phyloP scores from a whole-genome alignment of 2,797 vertebrate species.

The Oreonectes daqikongensis region DNA sequence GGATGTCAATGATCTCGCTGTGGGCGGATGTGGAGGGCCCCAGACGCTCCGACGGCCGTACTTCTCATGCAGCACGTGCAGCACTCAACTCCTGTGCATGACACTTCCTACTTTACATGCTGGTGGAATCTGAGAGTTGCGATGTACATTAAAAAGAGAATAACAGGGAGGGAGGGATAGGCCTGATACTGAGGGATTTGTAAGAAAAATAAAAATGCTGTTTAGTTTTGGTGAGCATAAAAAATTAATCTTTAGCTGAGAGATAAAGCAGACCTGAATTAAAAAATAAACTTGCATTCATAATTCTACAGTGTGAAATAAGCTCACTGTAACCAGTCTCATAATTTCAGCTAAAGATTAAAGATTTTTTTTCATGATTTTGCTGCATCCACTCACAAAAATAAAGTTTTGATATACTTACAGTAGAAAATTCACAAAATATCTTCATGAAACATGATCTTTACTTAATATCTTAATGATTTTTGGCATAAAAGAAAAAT shows the following conservation, averaged over 20 bases:
- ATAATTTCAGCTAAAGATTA: too few species aligned
- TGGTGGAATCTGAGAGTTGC: background rate
- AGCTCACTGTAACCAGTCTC: too few species aligned
- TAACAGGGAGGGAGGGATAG: background rate
- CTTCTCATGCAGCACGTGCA: slow-evolving; percentile 38
- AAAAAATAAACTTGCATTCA: too few species aligned
- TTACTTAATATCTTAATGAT: too few species aligned
- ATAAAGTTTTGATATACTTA: too few species aligned
- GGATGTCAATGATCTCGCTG: slow-evolving; percentile 42
- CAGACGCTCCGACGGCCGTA: slow-evolving; percentile 6
- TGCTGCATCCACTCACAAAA: too few species aligned
- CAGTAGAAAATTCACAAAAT: too few species aligned
- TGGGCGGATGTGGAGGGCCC: slow-evolving; percentile 1
- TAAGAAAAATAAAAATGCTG: background rate
- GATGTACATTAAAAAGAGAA: background rate
- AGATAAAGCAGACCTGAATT: slow-evolving; percentile 4
- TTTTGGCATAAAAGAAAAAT: too few species aligned
- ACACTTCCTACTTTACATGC: background rate
- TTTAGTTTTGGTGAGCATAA: slow-evolving; percentile 18
- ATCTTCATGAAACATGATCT: too few species aligned
- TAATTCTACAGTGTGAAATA: too few species aligned
- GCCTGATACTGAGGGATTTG: background rate
- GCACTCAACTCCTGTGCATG: slow-evolving; percentile 19
- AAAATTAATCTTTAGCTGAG: slow-evolving; percentile 14
- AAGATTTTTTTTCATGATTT: too few species aligned